Evolutionary conservation across 2,888 invertebrate genomes (phyloP).

Genomic region (Eupithecia subfuscata): DNA sequence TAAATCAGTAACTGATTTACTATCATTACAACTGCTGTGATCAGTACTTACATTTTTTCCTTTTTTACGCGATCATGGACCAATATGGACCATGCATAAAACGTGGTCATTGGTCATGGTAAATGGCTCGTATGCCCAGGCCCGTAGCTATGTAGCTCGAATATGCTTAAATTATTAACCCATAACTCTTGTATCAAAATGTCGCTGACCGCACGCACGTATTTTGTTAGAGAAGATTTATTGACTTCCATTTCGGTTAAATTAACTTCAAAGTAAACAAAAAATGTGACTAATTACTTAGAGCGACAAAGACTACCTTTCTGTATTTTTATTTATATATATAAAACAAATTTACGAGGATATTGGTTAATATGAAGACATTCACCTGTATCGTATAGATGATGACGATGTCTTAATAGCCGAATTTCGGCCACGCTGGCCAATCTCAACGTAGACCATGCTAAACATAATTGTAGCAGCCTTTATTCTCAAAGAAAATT

Average conservation of each 20-base stretch:
- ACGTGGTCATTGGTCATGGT: background rate
- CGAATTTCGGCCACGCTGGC: background rate
- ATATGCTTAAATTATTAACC: slow-evolving; percentile 22
- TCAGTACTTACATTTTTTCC: background rate
- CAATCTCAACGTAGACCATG: background rate
- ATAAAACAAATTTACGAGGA: background rate
- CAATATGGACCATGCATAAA: background rate
- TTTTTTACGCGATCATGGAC: background rate
- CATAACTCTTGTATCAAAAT: slow-evolving; percentile 28
- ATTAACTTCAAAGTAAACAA: slow-evolving; percentile 3
- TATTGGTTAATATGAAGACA: background rate
- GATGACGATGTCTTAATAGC: background rate
- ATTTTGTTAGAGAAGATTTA: slow-evolving; percentile 12
- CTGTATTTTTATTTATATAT: background rate
- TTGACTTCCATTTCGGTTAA: slow-evolving; percentile 9
- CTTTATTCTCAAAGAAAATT: no score
- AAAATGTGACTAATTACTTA: slow-evolving; percentile 11
- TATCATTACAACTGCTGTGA: background rate
- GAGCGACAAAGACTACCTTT: background rate
- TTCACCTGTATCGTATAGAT: background rate
- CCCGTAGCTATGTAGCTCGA: slow-evolving; percentile 13
- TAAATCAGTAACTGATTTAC: background rate
- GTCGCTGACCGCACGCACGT: slow-evolving; percentile 29
- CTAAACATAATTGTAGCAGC: no score
- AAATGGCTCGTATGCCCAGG: background rate